Conservation (phyloP, 2,797 vertebrate genomes). For the Malurus leucopterus region DNA sequence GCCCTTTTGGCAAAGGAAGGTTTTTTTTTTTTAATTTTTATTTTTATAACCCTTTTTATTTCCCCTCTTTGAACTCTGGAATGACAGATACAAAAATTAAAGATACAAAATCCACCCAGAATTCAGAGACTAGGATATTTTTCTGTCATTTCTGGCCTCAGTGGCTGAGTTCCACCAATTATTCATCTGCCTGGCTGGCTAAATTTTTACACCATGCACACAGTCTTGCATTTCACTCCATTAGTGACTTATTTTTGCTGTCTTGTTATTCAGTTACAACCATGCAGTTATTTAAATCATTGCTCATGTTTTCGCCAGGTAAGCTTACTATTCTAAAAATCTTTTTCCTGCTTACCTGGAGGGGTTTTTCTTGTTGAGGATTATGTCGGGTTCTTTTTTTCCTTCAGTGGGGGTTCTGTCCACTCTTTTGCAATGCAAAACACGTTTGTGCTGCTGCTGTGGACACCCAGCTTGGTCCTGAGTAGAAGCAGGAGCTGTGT, state of each 20-base stretch:
- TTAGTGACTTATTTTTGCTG: slow-evolving; percentile 7
- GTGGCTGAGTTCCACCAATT: not conserved
- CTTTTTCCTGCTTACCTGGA: not conserved
- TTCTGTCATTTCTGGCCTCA: not conserved
- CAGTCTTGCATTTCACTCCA: not conserved
- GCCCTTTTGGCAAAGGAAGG: not conserved
- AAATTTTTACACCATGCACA: not conserved
- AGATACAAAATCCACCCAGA: not conserved
- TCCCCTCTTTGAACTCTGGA: not conserved
- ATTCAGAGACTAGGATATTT: not conserved
- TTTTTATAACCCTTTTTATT: not conserved
- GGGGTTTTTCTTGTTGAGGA: not conserved
- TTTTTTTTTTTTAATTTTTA: not conserved
- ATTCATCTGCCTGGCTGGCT: not conserved
- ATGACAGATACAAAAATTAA: not conserved
- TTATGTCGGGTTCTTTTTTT: not conserved
- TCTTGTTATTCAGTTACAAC: not conserved
- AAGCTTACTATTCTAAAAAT: slow-evolving; percentile 20
- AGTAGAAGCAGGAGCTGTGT: not conserved
- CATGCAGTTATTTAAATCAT: not conserved
- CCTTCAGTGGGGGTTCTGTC: not conserved
- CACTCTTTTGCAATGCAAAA: not conserved
- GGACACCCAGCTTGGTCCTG: not conserved
- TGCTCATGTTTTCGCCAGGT: slow-evolving; percentile 6
- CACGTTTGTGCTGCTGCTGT: not conserved